phyloP scores from a whole-genome alignment of 2,888 invertebrate species.

The Andrena trimmerana region DNA sequence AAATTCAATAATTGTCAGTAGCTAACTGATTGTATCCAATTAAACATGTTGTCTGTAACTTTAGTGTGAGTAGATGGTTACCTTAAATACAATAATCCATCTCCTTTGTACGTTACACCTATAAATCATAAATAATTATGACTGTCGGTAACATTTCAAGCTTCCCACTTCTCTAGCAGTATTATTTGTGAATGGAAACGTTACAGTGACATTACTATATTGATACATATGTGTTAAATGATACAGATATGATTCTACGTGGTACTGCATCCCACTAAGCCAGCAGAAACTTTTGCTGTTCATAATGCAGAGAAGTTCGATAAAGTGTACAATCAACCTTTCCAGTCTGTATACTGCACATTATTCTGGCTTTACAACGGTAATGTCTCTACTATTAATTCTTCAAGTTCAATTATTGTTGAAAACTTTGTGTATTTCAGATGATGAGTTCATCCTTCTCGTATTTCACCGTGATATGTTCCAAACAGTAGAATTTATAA shows the following conservation, averaged over 20 bases:
- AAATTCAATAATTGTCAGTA: too few species aligned
- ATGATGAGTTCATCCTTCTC: neutral
- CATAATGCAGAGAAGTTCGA: conserved; percentile 1
- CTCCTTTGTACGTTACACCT: too few species aligned
- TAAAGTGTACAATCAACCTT: neutral
- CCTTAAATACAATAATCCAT: too few species aligned
- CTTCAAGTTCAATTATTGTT: too few species aligned
- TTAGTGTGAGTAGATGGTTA: too few species aligned
- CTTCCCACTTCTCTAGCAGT: too few species aligned
- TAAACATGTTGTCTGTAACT: too few species aligned
- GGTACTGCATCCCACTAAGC: conserved; percentile 26
- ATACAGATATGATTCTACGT: conserved; percentile 42
- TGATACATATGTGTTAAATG: neutral
- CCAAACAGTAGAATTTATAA: neutral
- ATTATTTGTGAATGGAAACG: neutral
- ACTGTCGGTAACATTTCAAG: too few species aligned
- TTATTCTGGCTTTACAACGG: conserved; percentile 1
- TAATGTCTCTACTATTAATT: neutral
- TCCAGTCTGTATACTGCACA: neutral
- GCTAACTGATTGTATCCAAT: too few species aligned
- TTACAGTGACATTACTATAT: neutral
- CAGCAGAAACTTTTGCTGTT: conserved; percentile 50
- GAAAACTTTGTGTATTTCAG: neutral
- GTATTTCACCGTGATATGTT: neutral
- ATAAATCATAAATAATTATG: too few species aligned